These are phyloP conservation scores for Scomber japonicus DNA, from an alignment of 2,113 vertebrate species.

Conservation along the genomic window DNA sequence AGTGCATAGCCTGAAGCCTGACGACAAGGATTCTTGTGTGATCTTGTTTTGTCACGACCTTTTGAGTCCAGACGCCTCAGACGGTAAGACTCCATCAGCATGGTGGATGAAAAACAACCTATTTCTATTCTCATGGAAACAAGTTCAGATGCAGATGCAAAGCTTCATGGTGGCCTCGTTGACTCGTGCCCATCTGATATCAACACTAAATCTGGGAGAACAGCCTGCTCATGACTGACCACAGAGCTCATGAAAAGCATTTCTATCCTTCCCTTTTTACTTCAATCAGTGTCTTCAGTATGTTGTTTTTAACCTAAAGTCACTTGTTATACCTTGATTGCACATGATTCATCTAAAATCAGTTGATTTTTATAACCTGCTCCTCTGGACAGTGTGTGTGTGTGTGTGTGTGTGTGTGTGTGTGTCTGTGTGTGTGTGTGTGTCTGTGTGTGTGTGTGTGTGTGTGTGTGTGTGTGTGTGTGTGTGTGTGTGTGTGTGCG, in stretches of 20 bases:
- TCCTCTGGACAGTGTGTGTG: too few relatives aligned
- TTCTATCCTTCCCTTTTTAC: neutral
- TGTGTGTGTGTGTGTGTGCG: too few relatives aligned
- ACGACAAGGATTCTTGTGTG: too few relatives aligned
- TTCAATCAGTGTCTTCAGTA: neutral
- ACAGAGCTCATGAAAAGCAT: neutral
- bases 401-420: too few relatives aligned
- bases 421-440: too few relatives aligned
- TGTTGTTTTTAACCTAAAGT: neutral
- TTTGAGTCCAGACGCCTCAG: too few relatives aligned
- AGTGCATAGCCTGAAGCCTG: too few relatives aligned
- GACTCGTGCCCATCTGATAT: neutral
- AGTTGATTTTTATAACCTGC: too few relatives aligned
- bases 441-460: too few relatives aligned
- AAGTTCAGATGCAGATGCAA: neutral
- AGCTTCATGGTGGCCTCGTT: neutral
- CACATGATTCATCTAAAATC: neutral
- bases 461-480: too few relatives aligned
- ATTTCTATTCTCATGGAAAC: slow-evolving; percentile 8
- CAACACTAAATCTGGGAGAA: neutral
- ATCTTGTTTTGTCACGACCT: too few relatives aligned
- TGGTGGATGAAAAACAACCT: slow-evolving; percentile 1
- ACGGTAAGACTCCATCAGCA: slow-evolving; percentile 1
- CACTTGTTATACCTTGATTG: neutral
- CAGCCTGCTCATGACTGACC: neutral